Base-by-base conservation (phyloP, 2,888 invertebrate genomes). In the Melanophora roralis region DNA sequence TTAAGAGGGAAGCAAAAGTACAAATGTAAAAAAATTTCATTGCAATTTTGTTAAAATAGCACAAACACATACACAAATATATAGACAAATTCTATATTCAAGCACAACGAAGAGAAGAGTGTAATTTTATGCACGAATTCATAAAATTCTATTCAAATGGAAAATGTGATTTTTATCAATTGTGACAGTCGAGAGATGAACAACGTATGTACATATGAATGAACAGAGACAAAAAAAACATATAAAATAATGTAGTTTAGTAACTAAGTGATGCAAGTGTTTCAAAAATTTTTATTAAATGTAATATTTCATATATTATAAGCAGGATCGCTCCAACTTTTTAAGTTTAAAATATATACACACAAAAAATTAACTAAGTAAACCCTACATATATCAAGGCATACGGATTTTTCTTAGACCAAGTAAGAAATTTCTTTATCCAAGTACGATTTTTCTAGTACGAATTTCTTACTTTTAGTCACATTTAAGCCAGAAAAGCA, bases 111-210 rank as follows among this genome's bases (percentile, higher is more conserved):
- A 57, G 74, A 74, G 74, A 74, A 67, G 74, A 60, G 75, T 80
- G 87, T 88, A 86, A 88, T 87, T 88, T 88, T 87, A 88, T 88
- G 88, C 88, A 88, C 87, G 88, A 88, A 88, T 88, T 87, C 88
- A 84, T 86, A 86, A 87, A 88, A 86, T 86, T 85, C 86, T 86
- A 87, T 87, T 88, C 88, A 86, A 87, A 88, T 88, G 88, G 88
- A 88, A 88, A 88, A 88, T 88, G 85, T 88, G 88, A 88, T 88
- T 88, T 88, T 88, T 88, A 88, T 88, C 88, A 88, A 86, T 86
- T 88, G 86, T 87, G 88, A 88, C 88, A 88, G 86, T 84, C 86
- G 34, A 68, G 67, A 74, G 77, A 67, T 69, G 73, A 60, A 76
- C 72, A n/a, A n/a, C n/a, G 51, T 72, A 75, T 16, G 65, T 32